A percentile compares a stretch with the other conserved stretches of the same genome.
Evolutionary conservation across 2,113 vertebrate species (phyloP).

Genomic region (Zosterops hypoxanthus): DNA sequence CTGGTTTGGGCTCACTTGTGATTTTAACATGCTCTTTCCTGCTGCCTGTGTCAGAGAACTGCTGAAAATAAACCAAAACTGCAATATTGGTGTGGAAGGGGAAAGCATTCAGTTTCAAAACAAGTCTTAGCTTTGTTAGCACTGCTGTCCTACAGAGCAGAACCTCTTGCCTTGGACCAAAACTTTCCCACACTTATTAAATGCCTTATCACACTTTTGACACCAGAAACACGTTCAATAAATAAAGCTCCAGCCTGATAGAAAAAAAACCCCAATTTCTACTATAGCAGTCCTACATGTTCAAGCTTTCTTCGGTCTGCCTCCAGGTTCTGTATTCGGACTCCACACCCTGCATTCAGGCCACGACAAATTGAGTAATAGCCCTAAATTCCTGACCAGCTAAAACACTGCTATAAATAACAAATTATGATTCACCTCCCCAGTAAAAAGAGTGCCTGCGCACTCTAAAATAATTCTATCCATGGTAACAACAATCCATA

Average conservation of each 20-base stretch:
- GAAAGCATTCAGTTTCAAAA: background rate
- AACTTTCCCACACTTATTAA: background rate
- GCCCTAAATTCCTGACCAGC: background rate
- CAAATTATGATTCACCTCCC: background rate
- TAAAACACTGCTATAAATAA: conserved; percentile 51
- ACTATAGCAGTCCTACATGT: rapidly evolving
- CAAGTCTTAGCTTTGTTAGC: background rate
- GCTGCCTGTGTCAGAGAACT: conserved; percentile 63
- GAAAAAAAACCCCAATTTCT: background rate
- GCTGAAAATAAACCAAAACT: background rate
- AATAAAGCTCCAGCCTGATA: background rate
- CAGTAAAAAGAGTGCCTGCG: background rate
- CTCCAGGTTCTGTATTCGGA: background rate
- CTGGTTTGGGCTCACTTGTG: conserved; percentile 76
- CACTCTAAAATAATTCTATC: background rate
- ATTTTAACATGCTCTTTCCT: conserved; percentile 80
- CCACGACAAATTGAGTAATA: background rate
- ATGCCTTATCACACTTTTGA: background rate
- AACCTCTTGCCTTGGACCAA: background rate
- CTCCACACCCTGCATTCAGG: background rate
- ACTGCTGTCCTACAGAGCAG: background rate
- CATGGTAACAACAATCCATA: background rate
- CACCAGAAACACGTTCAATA: background rate
- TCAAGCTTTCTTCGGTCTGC: background rate
- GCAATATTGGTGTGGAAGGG: background rate